Base-by-base conservation (phyloP, 2,113 vertebrate species). In the Neofelis nebulosa region DNA sequence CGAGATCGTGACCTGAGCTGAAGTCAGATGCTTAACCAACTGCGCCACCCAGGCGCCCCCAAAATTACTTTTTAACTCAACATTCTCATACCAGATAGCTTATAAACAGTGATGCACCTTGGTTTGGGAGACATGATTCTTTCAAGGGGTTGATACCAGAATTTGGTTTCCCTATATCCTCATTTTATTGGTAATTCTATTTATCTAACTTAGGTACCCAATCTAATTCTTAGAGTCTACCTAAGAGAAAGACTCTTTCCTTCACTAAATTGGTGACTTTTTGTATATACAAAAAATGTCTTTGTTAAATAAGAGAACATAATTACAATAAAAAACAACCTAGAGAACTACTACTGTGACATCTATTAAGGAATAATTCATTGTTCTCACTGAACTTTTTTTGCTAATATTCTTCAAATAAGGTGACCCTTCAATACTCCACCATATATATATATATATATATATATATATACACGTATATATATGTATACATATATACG, bases 11-110 rank as follows among this genome's bases (percentile, higher is more conserved):
- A 38, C 38, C 38, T 38, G 38, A 38, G 38, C 38, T 38, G 38
- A 38, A 38, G 38, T 38, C 38, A 4, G 38, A 38, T 1, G 38
- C 38, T 38, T 38, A 38, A 38, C 38, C 38, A 4, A 38, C 38
- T 38, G 38, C 38, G 38, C 38, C 38, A 38, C 38, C 38, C 4
- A 38, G 38, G 38, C 38, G 38, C 38, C 38, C 38, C 38, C 4
- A 33, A 81, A 85, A 92, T 95, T 52, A 66, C 23, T 41, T 96
- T 94, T 86, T 69, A 79, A 66, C 23, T 88, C 38, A 71, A 52
- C 9, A 57, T 74, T 69, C 21, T 96, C 50, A 65, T 14, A 79
- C 15, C 45, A 95, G 48, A 74, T 41, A 13, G 7, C 45, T 93
- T 94, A 36, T 23, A 80, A 84, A 81, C 21, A 80, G n/a, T 68